Percentiles rank a stretch among this genome's conserved stretches.
These are phyloP conservation scores for Pachliopta kotzebuea DNA, from an alignment of 2,888 invertebrate species.

Conservation along the genomic window DNA sequence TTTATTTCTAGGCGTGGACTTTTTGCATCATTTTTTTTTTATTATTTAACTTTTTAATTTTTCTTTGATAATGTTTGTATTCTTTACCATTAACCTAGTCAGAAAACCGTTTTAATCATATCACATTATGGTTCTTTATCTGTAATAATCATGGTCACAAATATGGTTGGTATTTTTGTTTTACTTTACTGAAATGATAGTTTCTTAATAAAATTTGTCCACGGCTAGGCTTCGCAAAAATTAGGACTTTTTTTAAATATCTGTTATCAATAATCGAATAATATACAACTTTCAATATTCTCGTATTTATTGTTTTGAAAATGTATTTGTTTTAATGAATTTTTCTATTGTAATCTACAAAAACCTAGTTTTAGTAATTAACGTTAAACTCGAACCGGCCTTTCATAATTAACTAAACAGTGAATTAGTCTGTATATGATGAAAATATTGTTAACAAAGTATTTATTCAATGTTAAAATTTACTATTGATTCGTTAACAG, in stretches of 20 bases:
- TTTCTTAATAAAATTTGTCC: neutral
- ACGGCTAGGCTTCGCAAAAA: constrained; percentile 5
- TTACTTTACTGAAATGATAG: neutral
- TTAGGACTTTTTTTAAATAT: neutral
- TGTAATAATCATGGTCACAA: neutral
- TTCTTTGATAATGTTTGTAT: neutral
- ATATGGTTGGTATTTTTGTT: neutral
- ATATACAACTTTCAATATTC: neutral
- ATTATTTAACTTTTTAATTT: neutral
- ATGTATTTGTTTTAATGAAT: constrained; percentile 9
- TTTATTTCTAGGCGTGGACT: constrained; percentile 6
- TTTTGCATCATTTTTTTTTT: neutral
- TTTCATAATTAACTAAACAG: neutral
- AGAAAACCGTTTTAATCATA: constrained; percentile 1
- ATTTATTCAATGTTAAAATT: neutral
- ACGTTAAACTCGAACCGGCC: constrained; percentile 16
- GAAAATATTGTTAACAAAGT: constrained; percentile 8
- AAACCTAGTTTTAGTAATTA: constrained; percentile 7
- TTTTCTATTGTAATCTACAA: constrained; percentile 16
- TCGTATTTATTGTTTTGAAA: neutral
- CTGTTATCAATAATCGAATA: neutral
- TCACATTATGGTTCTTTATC: neutral
- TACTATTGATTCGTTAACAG: neutral
- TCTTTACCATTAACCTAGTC: neutral
- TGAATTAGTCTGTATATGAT: neutral